These are phyloP conservation scores for Nemurella pictetii DNA, from an alignment of 2,888 invertebrate species.

Conservation along the genomic window DNA sequence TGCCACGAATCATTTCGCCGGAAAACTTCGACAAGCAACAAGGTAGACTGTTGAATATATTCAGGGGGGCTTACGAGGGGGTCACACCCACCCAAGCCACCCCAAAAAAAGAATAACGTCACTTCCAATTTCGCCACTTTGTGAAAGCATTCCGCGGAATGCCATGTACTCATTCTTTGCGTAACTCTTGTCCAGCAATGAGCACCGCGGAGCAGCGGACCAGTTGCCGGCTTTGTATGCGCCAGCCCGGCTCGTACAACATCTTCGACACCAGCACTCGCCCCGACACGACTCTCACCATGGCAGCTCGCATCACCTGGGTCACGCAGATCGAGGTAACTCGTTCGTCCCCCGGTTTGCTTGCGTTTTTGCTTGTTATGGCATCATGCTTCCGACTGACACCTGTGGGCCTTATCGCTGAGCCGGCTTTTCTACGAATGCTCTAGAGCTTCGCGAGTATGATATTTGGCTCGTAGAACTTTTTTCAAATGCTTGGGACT, in stretches of 20 bases:
- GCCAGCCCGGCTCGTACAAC: slow-evolving; percentile 16
- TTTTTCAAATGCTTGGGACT: too few relatives aligned
- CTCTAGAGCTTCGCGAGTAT: too few relatives aligned
- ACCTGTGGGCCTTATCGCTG: too few relatives aligned
- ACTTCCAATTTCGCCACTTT: not conserved
- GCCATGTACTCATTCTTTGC: not conserved
- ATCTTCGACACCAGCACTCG: not conserved
- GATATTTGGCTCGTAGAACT: too few relatives aligned
- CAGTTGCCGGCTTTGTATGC: slow-evolving; percentile 21
- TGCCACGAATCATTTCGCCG: not conserved
- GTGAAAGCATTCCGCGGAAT: not conserved
- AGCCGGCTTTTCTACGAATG: too few relatives aligned
- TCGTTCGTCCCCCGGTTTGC: not conserved
- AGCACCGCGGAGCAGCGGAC: not conserved
- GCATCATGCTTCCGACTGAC: too few relatives aligned
- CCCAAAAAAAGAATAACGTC: not conserved
- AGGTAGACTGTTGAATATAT: not conserved
- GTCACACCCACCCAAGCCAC: not conserved
- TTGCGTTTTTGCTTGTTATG: not conserved
- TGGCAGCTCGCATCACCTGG: slow-evolving; percentile 22
- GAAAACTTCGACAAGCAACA: not conserved
- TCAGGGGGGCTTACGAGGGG: not conserved
- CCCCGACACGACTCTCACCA: not conserved
- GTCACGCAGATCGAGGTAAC: slow-evolving; percentile 26
- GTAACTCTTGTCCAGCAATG: not conserved